A percentile compares a stretch with the other conserved stretches of the same genome.
phyloP scores from a whole-genome alignment of 2,888 invertebrate species.

The Tinea trinotella region DNA sequence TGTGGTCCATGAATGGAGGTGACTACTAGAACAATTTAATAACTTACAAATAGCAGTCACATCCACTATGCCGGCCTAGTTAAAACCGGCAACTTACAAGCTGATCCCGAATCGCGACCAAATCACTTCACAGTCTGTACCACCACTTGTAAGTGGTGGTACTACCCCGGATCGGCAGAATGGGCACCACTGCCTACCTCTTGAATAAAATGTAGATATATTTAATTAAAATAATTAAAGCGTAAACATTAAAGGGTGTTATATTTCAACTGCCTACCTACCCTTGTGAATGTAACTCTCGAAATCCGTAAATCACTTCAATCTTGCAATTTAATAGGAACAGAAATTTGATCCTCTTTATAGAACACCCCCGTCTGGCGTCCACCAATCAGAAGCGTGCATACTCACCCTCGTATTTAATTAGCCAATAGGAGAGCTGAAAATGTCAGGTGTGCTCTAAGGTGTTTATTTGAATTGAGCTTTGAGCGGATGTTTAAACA shows the following conservation, averaged over 20 bases:
- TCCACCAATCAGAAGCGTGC: constrained; percentile 36
- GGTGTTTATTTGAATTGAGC: no score
- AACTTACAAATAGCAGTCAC: no score
- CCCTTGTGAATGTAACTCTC: constrained; percentile 25
- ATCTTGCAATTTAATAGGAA: constrained; percentile 43
- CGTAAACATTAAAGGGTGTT: background rate
- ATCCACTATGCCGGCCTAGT: no score
- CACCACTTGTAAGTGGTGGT: no score
- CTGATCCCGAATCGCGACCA: no score
- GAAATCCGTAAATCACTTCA: constrained; percentile 50
- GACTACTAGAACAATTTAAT: no score
- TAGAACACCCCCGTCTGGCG: constrained; percentile 38
- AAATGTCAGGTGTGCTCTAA: constrained; percentile 20
- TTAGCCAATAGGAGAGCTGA: constrained; percentile 35
- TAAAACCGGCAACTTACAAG: no score
- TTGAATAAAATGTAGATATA: background rate
- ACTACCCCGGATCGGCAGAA: no score
- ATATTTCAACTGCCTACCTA: constrained; percentile 21
- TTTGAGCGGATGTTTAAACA: background rate
- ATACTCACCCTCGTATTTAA: constrained; percentile 41
- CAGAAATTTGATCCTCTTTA: constrained; percentile 41
- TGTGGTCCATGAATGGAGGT: no score
- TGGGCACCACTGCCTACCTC: no score
- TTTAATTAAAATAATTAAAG: background rate
- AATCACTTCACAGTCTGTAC: no score